Evolutionary conservation across 2,797 vertebrate species (phyloP).

Genomic region (Coreius guichenoti): DNA sequence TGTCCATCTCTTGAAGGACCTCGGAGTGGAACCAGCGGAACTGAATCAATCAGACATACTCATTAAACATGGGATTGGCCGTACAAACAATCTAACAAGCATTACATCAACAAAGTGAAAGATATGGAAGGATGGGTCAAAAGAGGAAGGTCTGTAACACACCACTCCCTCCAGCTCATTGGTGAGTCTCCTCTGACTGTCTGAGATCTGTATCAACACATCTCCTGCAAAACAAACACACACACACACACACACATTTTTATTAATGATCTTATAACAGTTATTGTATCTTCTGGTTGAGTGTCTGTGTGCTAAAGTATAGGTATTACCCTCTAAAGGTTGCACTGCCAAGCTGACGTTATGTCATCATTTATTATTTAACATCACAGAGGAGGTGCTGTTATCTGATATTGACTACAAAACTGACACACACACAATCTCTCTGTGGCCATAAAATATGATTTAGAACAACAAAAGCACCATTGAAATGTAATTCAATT

Average conservation of each 20-base stretch:
- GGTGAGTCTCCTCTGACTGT: constrained; percentile 85
- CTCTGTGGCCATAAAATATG: neutral
- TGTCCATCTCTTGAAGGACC: constrained; percentile 89
- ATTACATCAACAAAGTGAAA: constrained; percentile 2
- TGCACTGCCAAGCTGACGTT: constrained; percentile 57
- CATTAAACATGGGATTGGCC: constrained; percentile 7
- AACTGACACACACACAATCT: constrained; percentile 22
- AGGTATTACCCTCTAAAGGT: constrained; percentile 45
- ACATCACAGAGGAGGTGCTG: constrained; percentile 49
- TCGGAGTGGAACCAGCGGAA: constrained; percentile 87
- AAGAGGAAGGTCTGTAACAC: constrained; percentile 67
- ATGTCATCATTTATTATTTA: constrained; percentile 75
- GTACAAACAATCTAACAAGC: neutral
- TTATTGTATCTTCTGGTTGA: constrained; percentile 1
- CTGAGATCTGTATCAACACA: constrained; percentile 89
- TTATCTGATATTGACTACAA: constrained; percentile 59
- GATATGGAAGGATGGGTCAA: neutral
- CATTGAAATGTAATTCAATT: constrained; percentile 4
- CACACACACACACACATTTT: constrained; percentile 21
- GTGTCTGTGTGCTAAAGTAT: constrained; percentile 33
- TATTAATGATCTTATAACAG: neutral
- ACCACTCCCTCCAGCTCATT: constrained; percentile 87
- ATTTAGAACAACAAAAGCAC: constrained; percentile 33
- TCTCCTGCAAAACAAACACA: constrained; percentile 78
- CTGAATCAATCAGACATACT: constrained; percentile 69